These are phyloP conservation scores for Hipposideros armiger DNA, from an alignment of 2,113 vertebrate species.

Conservation along the genomic window DNA sequence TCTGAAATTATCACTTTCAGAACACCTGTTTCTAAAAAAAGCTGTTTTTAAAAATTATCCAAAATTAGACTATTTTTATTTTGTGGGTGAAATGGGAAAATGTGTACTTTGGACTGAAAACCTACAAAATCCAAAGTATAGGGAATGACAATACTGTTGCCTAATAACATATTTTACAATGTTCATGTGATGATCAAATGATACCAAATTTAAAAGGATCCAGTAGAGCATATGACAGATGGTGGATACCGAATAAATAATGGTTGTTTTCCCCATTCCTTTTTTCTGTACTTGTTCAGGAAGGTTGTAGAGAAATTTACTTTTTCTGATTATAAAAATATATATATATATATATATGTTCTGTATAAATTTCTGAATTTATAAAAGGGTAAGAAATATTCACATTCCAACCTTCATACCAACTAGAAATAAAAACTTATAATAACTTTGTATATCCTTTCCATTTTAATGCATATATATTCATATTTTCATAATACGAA, in stretches of 20 bases:
- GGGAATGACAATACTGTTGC: background rate
- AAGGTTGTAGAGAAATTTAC: background rate
- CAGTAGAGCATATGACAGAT: background rate
- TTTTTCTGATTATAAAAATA: background rate
- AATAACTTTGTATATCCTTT: background rate
- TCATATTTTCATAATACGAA: constrained; percentile 2
- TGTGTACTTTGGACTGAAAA: background rate
- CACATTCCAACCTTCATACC: background rate
- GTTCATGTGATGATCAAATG: background rate
- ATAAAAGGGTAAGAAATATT: constrained; percentile 12
- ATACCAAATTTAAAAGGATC: constrained; percentile 4
- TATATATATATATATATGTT: background rate
- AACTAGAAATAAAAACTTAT: constrained; percentile 44
- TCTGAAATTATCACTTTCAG: constrained; percentile 42
- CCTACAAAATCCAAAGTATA: constrained; percentile 23
- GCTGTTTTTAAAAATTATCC: background rate
- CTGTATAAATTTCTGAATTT: constrained; percentile 4
- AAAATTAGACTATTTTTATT: background rate
- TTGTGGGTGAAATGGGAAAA: constrained; percentile 7
- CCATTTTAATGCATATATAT: background rate
- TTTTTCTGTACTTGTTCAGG: background rate
- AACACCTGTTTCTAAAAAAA: constrained; percentile 11
- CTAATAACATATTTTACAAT: constrained; percentile 1
- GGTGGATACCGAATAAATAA: background rate
- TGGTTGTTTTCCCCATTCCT: background rate